Conservation (phyloP, 64 coral and sea anemone species). For the Pocillopora verrucosa region DNA sequence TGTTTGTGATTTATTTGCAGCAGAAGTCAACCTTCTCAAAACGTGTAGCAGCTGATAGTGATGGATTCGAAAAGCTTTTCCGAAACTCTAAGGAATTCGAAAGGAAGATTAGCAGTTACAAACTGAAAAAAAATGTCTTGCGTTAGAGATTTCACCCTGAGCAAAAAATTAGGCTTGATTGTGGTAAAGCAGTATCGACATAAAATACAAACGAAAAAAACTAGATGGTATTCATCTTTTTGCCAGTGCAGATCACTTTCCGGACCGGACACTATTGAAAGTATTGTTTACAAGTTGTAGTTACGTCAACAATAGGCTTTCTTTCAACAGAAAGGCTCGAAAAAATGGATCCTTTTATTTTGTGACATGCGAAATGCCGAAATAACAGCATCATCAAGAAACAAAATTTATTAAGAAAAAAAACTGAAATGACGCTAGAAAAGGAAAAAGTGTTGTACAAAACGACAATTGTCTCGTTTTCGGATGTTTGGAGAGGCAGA, state of each 20-base stretch:
- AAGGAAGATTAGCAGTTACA: neutral
- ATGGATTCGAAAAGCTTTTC: too few species aligned
- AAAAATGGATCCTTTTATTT: neutral
- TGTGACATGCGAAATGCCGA: neutral
- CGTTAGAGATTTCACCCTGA: neutral
- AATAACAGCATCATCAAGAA: neutral
- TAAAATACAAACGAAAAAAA: neutral
- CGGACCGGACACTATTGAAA: neutral
- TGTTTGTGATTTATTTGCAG: too few species aligned
- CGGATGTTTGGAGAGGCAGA: neutral
- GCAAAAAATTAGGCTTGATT: neutral
- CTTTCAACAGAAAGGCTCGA: neutral
- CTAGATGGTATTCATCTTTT: neutral
- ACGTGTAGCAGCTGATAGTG: too few species aligned
- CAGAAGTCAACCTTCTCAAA: too few species aligned
- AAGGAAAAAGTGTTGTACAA: neutral
- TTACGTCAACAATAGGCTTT: slow-evolving; percentile 11
- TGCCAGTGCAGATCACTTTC: neutral
- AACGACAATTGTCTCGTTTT: neutral
- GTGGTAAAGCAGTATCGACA: neutral
- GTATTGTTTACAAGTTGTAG: neutral
- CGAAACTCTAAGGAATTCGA: neutral
- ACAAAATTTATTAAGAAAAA: neutral
- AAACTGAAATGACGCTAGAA: neutral
- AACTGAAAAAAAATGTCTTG: neutral